Evolutionary conservation across 2,113 vertebrate species (phyloP).

Genomic region (Silurus meridionalis): DNA sequence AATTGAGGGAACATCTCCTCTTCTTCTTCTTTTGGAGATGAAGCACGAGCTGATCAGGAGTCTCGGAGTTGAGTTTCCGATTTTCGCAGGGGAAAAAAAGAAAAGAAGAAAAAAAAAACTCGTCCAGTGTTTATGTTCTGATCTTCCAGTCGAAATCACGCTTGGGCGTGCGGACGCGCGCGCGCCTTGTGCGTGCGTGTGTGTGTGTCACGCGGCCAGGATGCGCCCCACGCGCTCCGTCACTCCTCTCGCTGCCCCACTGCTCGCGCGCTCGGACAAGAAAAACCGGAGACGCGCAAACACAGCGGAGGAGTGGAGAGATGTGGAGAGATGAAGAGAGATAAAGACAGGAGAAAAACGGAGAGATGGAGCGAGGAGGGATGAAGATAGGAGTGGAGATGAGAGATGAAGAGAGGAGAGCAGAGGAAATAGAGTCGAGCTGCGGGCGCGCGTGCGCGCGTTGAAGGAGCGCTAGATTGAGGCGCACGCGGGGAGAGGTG

Average conservation of each 20-base stretch:
- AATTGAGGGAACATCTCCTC: neutral
- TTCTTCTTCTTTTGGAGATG: constrained; percentile 15
- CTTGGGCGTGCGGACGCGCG: neutral
- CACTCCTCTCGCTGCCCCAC: constrained; percentile 31
- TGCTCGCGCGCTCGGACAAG: neutral
- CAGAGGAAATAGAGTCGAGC: neutral
- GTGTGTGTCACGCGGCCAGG: constrained; percentile 32
- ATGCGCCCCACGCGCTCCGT: constrained; percentile 29
- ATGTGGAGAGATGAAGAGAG: neutral
- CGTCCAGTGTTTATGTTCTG: neutral
- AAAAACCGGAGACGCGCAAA: neutral
- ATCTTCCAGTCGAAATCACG: neutral
- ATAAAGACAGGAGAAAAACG: neutral
- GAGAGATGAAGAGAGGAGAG: neutral
- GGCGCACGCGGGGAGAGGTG: neutral
- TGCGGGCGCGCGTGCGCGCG: neutral
- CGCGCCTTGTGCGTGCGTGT: too few species aligned
- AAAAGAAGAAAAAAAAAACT: neutral
- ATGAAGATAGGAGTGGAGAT: neutral
- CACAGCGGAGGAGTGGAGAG: constrained; percentile 1
- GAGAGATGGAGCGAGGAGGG: neutral
- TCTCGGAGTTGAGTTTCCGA: constrained; percentile 9
- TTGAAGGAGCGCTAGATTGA: neutral
- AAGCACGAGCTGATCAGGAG: neutral
- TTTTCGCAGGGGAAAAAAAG: neutral